Evolutionary conservation across 2,888 invertebrate species (phyloP).

Genomic region (Bombyx huttoni): DNA sequence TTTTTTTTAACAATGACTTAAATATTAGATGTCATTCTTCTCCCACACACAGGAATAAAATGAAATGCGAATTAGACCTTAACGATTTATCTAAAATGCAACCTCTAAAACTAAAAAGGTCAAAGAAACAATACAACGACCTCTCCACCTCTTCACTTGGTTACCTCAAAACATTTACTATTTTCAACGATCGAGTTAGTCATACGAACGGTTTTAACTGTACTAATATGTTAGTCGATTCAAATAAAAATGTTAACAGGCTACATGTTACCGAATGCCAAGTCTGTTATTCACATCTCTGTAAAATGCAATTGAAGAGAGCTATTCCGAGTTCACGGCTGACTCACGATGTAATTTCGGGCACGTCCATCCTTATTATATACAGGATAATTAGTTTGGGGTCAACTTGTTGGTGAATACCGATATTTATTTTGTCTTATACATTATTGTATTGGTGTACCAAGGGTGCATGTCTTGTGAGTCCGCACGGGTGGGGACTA

Average conservation of each 20-base stretch:
- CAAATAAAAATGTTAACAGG: conserved; percentile 1
- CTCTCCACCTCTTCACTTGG: background rate
- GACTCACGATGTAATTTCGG: background rate
- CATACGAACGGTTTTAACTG: background rate
- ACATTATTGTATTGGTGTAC: no score
- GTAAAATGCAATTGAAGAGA: conserved; percentile 15
- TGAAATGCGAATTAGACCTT: no score
- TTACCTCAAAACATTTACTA: background rate
- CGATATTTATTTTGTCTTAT: no score
- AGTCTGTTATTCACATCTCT: conserved; percentile 21
- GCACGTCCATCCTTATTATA: background rate
- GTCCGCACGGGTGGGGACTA: no score
- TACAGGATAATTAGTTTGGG: no score
- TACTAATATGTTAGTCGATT: background rate
- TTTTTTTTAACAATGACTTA: no score
- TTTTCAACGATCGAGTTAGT: background rate
- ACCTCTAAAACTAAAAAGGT: background rate
- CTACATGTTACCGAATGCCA: conserved; percentile 18
- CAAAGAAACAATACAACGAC: background rate
- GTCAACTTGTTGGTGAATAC: no score
- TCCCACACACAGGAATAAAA: no score
- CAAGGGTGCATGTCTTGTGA: no score
- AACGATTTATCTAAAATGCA: background rate
- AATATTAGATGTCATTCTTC: no score
- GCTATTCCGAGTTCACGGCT: background rate